These are phyloP conservation scores for Leptinotarsa lineolata DNA, from an alignment of 1,140 invertebrate species.

Conservation along the genomic window DNA sequence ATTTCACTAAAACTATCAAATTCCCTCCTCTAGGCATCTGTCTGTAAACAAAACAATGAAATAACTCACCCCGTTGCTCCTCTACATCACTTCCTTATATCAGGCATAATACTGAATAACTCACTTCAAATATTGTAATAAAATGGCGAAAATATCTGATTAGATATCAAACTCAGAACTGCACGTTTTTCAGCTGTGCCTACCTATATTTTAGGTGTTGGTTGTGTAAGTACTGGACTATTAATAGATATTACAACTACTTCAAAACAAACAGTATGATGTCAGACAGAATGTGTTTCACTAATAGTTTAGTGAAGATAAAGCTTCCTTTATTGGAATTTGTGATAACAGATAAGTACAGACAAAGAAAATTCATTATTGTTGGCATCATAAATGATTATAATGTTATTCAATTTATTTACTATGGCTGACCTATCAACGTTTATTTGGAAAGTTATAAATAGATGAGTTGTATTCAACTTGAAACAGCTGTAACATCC, in stretches of 20 bases:
- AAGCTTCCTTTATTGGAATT: background rate
- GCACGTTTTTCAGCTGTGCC: background rate
- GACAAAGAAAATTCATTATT: too few relatives aligned
- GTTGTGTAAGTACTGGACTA: conserved; percentile 2
- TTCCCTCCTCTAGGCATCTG: too few relatives aligned
- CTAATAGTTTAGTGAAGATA: background rate
- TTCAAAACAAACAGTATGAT: conserved; percentile 6
- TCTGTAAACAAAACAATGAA: background rate
- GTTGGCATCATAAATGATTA: too few relatives aligned
- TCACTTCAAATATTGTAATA: background rate
- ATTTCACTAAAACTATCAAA: too few relatives aligned
- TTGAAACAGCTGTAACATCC: too few relatives aligned
- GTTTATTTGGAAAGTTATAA: too few relatives aligned
- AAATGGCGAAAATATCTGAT: background rate
- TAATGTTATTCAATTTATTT: too few relatives aligned
- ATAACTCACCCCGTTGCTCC: background rate
- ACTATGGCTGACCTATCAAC: too few relatives aligned
- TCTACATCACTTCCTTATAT: background rate
- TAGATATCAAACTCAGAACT: background rate
- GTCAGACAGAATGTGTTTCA: background rate
- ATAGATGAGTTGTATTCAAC: too few relatives aligned
- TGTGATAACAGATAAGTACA: background rate
- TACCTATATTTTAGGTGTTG: background rate
- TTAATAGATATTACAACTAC: conserved; percentile 2
- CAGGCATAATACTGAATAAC: background rate